Percentiles rank a stretch among this genome's conserved stretches.
phyloP scores from a whole-genome alignment of 2,113 vertebrate genomes.

The Oriolus oriolus region DNA sequence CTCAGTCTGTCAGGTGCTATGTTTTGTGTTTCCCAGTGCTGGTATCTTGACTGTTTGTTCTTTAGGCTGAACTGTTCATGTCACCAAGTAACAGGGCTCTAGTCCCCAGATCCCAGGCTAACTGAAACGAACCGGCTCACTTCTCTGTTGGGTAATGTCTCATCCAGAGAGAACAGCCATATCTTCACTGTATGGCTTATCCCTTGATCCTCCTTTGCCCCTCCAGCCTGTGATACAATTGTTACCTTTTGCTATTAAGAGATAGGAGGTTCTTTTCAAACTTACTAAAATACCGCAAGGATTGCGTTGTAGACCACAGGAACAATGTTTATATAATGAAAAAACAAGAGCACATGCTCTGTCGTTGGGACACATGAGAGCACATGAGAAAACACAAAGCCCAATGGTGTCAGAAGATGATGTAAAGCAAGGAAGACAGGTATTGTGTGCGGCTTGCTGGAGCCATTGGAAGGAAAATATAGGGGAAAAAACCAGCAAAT shows the following conservation, averaged over 20 bases:
- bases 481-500: background rate
- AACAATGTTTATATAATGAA: background rate
- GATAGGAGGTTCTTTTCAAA: background rate
- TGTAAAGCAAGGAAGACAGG: background rate
- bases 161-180: background rate
- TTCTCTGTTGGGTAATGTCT: background rate
- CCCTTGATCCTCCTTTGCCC: background rate
- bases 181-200: background rate
- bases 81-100: background rate
- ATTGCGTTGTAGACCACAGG: background rate
- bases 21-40: background rate
- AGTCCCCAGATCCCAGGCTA: background rate
- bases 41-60: background rate
- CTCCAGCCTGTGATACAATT: background rate
- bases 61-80: background rate
- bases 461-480: background rate
- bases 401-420: background rate
- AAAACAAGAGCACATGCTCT: background rate
- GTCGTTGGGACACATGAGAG: background rate
- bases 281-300: background rate
- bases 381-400: background rate
- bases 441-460: background rate
- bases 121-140: background rate
- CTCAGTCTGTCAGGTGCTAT: background rate
- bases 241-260: background rate